Base-by-base conservation (phyloP, 2,888 invertebrate genomes). In the Eilema griseolum region DNA sequence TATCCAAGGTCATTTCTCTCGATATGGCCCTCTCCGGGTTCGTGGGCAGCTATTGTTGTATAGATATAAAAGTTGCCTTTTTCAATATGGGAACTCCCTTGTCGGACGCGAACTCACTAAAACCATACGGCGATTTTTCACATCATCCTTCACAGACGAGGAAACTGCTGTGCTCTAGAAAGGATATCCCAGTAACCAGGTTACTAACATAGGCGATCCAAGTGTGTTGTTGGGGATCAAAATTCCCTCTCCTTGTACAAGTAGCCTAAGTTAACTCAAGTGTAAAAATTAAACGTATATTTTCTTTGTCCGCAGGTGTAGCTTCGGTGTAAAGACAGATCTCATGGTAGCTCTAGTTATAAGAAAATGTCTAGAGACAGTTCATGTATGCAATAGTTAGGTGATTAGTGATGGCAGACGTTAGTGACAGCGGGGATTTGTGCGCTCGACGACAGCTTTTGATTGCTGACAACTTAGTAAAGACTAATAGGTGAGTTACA, bases 271-370 rank as follows among this genome's bases (percentile, higher is more conserved):
- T 46, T 12, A 7, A 3, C 24, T n/a, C 26, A 20, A 67, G 11
- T 11, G 0, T 24, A 31, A 60, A 61, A 67, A 41, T 59, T n/a
- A 67, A 63, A 28, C 41, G 31, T 57, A 23, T 46, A 46, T 64
- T 28, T 67, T 77, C 83, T 75, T 92, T 89, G 89, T 88, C 78
- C 61, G 68, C 91, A 92, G 92, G 82, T 90, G 82, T 77, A 74
- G 76, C 81, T 73, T 76, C 82, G 67, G 63, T 82, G 76, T 79
- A 78, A 72, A 85, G 83, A 86, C 85, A 86, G 90, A 91, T 92
- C 92, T 92, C 92, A 89, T 85, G 79, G 81, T 88, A 90, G 87
- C 85, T 88, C 87, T 90, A 92, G 89, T 88, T 88, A 74, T 91
- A 90, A 89, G 86, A 76, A 87, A 87, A 84, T 75, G 81, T 79